A percentile compares a stretch with the other conserved stretches of the same genome.
Evolutionary conservation across 2,113 vertebrate genomes (phyloP).

Genomic region (Zosterops borbonicus): DNA sequence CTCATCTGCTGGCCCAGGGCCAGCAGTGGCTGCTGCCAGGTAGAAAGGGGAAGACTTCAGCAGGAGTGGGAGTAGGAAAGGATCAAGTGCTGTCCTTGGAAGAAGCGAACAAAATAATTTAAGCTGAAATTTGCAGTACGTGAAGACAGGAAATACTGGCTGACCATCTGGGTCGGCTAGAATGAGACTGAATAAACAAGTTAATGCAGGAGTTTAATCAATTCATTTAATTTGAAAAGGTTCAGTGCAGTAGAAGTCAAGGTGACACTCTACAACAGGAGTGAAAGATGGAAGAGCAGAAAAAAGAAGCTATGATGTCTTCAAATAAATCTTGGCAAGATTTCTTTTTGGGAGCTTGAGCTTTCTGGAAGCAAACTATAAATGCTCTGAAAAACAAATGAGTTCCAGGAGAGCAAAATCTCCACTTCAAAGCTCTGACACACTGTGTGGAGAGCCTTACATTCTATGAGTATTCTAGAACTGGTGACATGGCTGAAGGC

Average conservation of each 20-base stretch:
- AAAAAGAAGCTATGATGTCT: background rate
- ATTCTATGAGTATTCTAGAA: background rate
- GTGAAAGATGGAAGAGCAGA: background rate
- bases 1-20: background rate
- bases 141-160: background rate
- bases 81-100: background rate
- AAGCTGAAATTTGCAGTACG: background rate
- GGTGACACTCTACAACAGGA: background rate
- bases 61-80: background rate
- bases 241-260: background rate
- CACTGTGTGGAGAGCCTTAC: background rate
- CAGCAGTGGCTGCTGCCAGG: background rate
- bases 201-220: background rate
- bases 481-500: background rate
- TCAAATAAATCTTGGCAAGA: background rate
- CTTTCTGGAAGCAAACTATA: background rate
- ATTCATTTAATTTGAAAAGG: background rate
- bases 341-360: background rate
- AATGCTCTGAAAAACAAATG: background rate
- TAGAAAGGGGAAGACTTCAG: background rate
- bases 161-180: background rate
- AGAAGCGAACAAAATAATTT: background rate
- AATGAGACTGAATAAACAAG: background rate
- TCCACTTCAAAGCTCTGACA: background rate
- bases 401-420: background rate